Percentiles rank a stretch among this genome's conserved stretches.
Evolutionary conservation across 2,797 vertebrate species (phyloP).

Genomic region (Molossus molossus): DNA sequence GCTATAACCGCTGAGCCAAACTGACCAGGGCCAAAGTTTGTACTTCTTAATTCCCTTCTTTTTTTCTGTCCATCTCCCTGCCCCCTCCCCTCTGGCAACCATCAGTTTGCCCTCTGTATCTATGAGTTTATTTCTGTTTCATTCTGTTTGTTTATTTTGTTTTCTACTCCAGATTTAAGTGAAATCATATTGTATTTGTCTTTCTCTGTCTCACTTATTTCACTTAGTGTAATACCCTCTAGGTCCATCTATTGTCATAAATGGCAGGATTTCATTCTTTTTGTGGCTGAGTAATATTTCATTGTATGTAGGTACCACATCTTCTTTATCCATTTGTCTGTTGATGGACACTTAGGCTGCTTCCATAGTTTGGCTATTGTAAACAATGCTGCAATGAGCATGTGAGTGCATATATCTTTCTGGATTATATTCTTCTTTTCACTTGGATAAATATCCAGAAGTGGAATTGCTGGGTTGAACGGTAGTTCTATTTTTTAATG

Average conservation of each 20-base stretch:
- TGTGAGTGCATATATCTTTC: too few species aligned
- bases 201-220: background rate
- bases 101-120: background rate
- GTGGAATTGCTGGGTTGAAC: background rate
- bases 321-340: too few species aligned
- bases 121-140: too few species aligned
- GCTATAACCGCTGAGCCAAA: too few species aligned
- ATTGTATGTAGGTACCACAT: accelerated
- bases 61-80: background rate
- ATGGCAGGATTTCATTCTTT: background rate
- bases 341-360: accelerated
- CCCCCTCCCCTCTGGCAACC: too few species aligned
- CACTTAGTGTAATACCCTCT: too few species aligned
- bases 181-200: background rate
- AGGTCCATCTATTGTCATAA: background rate
- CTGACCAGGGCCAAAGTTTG: background rate
- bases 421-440: background rate
- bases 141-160: too few species aligned
- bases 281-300: background rate
- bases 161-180: background rate
- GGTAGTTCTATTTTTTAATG: background rate
- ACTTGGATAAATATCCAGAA: background rate
- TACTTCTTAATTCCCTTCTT: background rate
- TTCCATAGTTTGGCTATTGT: too few species aligned
- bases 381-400: background rate